Evolutionary conservation across 2,888 invertebrate species (phyloP).

Genomic region (Tipula helvola): DNA sequence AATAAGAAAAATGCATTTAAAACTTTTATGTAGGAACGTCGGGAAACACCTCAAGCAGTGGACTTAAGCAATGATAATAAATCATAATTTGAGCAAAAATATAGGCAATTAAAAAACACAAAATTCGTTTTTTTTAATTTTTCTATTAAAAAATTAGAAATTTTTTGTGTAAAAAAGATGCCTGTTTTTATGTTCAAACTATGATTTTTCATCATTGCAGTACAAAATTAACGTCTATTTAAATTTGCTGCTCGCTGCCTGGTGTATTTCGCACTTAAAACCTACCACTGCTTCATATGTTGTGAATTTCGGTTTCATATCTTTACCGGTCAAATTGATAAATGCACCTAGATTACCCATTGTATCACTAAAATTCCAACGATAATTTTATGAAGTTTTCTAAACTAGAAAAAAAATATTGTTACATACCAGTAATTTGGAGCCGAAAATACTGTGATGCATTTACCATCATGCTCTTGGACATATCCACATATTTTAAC

Average conservation of each 20-base stretch:
- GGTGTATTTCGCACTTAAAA: constrained; percentile 20
- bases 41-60: too few species aligned
- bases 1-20: not conserved
- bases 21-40: not conserved
- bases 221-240: too few species aligned
- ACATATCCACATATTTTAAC: constrained; percentile 96
- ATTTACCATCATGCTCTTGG: constrained; percentile 85
- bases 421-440: constrained; percentile 90
- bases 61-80: too few species aligned
- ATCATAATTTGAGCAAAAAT: too few species aligned
- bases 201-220: too few species aligned
- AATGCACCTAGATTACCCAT: constrained; percentile 99
- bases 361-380: constrained; percentile 65
- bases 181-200: too few species aligned
- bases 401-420: not conserved
- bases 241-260: too few species aligned
- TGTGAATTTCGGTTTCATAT: constrained; percentile 80
- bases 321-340: constrained; percentile 84
- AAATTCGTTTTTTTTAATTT: too few species aligned
- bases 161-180: too few species aligned
- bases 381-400: not conserved
- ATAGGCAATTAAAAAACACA: too few species aligned
- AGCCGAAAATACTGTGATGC: constrained; percentile 98
- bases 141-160: too few species aligned
- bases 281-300: constrained; percentile 92